These are phyloP conservation scores for Lydus trimaculatus DNA, from an alignment of 2,888 invertebrate species.

Conservation along the genomic window DNA sequence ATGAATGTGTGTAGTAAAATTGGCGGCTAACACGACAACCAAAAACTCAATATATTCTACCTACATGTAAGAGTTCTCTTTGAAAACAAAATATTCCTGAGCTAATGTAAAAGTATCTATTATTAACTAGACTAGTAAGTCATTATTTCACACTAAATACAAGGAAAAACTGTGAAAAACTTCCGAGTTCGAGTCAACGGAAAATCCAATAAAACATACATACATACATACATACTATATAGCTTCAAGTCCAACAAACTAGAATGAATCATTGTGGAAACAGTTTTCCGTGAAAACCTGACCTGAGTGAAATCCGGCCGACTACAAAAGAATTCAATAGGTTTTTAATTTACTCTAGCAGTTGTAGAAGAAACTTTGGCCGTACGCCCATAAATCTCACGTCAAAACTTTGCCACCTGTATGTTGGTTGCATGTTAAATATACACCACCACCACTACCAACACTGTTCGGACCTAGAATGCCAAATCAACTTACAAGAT, in stretches of 20 bases:
- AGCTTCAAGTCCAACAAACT: constrained; percentile 28
- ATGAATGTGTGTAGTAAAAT: constrained; percentile 45
- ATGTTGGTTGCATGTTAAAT: constrained; percentile 43
- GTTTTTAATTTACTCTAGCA: constrained; percentile 40
- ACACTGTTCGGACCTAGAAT: background rate
- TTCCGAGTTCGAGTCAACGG: background rate
- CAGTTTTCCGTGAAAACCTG: constrained; percentile 33
- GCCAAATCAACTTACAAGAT: background rate
- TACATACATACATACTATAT: too few species aligned
- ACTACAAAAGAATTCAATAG: constrained; percentile 37
- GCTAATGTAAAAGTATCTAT: background rate
- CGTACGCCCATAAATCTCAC: constrained; percentile 41
- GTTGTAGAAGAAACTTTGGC: constrained; percentile 41
- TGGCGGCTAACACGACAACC: constrained; percentile 35
- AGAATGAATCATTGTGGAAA: constrained; percentile 33
- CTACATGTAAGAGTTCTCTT: background rate
- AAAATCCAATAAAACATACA: constrained; percentile 25
- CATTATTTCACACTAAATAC: constrained; percentile 10
- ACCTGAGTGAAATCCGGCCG: constrained; percentile 35
- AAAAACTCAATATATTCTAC: constrained; percentile 43
- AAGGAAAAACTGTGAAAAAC: background rate
- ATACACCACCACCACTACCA: background rate
- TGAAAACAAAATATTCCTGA: background rate
- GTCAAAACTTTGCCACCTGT: constrained; percentile 44
- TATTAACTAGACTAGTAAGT: constrained; percentile 5